Conservation (phyloP, 1,140 invertebrate genomes). For the Cyrtorhinus lividipennis region DNA sequence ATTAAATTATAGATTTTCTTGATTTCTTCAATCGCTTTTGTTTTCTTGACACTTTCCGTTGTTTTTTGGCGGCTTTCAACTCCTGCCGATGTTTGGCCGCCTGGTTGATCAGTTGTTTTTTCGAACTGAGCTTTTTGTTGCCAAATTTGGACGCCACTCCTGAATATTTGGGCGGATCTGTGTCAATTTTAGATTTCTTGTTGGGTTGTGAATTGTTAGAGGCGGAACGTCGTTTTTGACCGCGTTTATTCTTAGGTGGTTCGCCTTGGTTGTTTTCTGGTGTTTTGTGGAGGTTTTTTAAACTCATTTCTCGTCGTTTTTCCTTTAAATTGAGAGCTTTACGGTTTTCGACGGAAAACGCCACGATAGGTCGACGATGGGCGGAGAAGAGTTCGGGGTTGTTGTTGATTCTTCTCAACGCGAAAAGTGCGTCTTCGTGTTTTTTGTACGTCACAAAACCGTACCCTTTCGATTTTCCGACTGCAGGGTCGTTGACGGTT, state of each 20-base stretch:
- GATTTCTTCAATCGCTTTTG: not conserved
- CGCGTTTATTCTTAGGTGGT: conserved; percentile 15
- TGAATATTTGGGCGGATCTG: conserved; percentile 32
- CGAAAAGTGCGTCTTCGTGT: conserved; percentile 74
- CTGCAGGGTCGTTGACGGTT: conserved; percentile 43
- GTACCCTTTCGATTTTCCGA: conserved; percentile 69
- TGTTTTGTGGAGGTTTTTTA: conserved; percentile 33
- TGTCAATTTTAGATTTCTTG: conserved; percentile 8
- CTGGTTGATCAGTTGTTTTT: conserved; percentile 48
- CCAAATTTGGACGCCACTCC: conserved; percentile 49
- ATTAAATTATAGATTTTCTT: not conserved
- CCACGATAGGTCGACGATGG: conserved; percentile 77
- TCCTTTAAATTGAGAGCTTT: conserved; percentile 27
- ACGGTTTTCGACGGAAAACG: conserved; percentile 90
- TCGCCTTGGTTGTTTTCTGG: conserved; percentile 26
- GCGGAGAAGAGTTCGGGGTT: conserved; percentile 78
- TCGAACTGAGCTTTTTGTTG: conserved; percentile 43
- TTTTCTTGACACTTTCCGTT: conserved; percentile 37
- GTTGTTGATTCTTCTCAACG: conserved; percentile 77
- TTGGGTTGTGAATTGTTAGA: not conserved
- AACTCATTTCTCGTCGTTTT: conserved; percentile 24
- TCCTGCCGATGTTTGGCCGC: conserved; percentile 21
- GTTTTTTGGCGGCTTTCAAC: conserved; percentile 22
- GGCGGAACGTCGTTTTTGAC: conserved; percentile 7
- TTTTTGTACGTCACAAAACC: conserved; percentile 80